These are phyloP conservation scores for Gobionotothen gibberifrons DNA, from an alignment of 2,797 vertebrate species.

Conservation along the genomic window DNA sequence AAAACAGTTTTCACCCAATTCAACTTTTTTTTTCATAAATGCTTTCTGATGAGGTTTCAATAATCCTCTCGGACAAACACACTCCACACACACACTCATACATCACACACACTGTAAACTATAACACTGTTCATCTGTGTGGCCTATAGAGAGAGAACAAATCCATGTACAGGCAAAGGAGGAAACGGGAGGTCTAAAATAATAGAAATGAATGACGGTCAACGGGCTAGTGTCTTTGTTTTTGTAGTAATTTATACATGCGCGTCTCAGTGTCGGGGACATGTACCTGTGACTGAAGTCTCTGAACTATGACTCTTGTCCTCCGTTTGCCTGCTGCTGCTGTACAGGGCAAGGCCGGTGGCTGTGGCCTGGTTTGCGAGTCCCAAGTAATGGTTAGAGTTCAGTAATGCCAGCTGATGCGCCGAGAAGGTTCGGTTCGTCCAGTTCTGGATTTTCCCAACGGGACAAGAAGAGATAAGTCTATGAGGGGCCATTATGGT, in stretches of 20 bases:
- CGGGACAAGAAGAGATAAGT: constrained; percentile 93
- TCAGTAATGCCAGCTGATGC: constrained; percentile 93
- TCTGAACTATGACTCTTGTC: constrained; percentile 90
- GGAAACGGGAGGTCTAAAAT: constrained; percentile 54
- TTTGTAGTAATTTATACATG: constrained; percentile 57
- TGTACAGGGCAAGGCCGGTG: constrained; percentile 87
- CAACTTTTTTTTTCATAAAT: constrained; percentile 45
- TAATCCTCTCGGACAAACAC: constrained; percentile 40
- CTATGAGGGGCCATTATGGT: constrained; percentile 89
- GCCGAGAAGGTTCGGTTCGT: constrained; percentile 93
- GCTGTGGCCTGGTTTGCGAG: constrained; percentile 88
- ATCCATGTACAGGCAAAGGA: constrained; percentile 60
- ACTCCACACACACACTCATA: constrained; percentile 37
- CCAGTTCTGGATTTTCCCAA: constrained; percentile 95
- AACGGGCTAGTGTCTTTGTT: constrained; percentile 64
- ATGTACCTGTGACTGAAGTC: constrained; percentile 93
- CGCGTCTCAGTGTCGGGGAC: constrained; percentile 85
- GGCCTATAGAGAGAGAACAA: constrained; percentile 61
- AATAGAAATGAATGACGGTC: constrained; percentile 52
- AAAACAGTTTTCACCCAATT: constrained; percentile 44
- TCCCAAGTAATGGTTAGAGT: constrained; percentile 94
- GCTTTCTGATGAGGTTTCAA: constrained; percentile 48
- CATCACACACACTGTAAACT: constrained; percentile 50
- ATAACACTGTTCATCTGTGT: constrained; percentile 70
- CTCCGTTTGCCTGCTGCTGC: constrained; percentile 85